phyloP scores from a whole-genome alignment of 2,797 vertebrate species.

The Alca torda region DNA sequence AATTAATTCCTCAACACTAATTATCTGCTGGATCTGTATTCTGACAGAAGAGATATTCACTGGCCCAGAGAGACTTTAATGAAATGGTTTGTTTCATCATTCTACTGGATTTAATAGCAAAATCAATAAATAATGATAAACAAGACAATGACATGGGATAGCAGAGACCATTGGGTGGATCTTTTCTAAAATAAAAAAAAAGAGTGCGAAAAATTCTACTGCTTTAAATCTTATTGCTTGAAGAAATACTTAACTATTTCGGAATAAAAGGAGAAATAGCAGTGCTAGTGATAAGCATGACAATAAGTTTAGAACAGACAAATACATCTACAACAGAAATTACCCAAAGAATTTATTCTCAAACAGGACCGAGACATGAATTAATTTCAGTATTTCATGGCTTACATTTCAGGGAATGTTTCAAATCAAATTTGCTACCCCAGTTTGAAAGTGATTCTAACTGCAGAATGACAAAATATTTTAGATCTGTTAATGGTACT shows the following conservation, averaged over 20 bases:
- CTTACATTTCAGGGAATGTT: background rate
- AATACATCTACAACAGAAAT: background rate
- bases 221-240: background rate
- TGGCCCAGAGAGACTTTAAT: background rate
- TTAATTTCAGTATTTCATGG: background rate
- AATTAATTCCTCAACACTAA: background rate
- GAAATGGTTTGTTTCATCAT: background rate
- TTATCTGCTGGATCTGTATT: background rate
- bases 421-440: background rate
- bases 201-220: background rate
- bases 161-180: background rate
- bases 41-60: background rate
- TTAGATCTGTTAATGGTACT: background rate
- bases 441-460: background rate
- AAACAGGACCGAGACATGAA: background rate
- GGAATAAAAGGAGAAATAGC: background rate
- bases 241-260: background rate
- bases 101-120: background rate
- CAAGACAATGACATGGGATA: background rate
- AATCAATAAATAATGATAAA: background rate
- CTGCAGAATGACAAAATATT: background rate
- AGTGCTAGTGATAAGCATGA: background rate
- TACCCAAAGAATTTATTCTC: background rate
- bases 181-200: background rate
- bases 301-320: background rate